Conservation (phyloP, 2,797 vertebrate species). For the Phoebastria nigripes region DNA sequence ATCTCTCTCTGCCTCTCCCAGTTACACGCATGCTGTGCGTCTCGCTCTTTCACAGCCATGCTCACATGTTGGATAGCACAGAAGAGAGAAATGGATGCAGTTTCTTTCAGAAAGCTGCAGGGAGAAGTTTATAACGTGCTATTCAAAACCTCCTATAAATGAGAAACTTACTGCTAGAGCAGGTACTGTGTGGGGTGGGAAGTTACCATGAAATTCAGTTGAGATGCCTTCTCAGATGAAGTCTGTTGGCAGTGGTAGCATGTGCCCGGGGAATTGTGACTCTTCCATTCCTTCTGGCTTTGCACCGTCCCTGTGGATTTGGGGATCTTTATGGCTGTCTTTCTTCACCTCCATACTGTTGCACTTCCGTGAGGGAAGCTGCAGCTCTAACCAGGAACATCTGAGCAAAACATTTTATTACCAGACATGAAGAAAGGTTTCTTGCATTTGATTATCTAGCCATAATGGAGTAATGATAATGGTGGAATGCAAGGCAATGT, state of each 20-base stretch:
- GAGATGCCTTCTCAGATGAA: neutral
- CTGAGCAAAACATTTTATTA: conserved; percentile 46
- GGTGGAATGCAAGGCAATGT: conserved; percentile 63
- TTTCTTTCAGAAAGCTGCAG: conserved; percentile 33
- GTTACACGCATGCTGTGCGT: neutral
- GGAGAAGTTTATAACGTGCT: neutral
- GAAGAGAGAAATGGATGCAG: conserved; percentile 30
- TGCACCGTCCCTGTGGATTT: conserved; percentile 29
- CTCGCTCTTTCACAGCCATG: neutral
- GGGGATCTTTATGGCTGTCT: conserved; percentile 17
- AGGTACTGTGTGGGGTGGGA: neutral
- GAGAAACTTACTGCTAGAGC: neutral
- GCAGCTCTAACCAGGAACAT: conserved; percentile 34
- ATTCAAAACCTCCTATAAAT: conserved; percentile 7
- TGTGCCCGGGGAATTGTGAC: neutral
- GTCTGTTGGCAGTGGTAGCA: neutral
- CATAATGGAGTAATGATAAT: conserved; percentile 47
- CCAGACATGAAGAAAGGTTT: conserved; percentile 48
- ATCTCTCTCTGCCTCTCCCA: neutral
- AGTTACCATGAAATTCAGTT: neutral
- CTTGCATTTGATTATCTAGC: conserved; percentile 49
- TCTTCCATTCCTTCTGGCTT: conserved; percentile 1
- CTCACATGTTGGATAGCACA: neutral
- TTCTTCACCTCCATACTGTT: conserved; percentile 1
- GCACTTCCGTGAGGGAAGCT: conserved; percentile 27